A percentile compares a stretch with the other conserved stretches of the same genome.
Evolutionary conservation across 1,140 invertebrate species (phyloP).

Genomic region (Hycleus phaleratus): DNA sequence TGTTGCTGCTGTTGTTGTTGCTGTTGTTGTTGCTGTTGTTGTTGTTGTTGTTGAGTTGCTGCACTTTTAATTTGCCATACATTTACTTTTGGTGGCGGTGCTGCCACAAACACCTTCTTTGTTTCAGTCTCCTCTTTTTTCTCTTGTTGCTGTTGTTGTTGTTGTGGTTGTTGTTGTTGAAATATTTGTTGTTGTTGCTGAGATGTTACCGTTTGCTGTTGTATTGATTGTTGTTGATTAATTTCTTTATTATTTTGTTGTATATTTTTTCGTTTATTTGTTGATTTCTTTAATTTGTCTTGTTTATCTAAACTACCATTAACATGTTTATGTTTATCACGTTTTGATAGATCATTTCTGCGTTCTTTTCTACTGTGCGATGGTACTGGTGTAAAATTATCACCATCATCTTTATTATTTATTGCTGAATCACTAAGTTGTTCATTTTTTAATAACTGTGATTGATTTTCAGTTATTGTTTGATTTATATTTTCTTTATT

Average conservation of each 20-base stretch:
- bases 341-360: slow-evolving; percentile 37
- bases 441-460: slow-evolving; percentile 13
- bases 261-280: slow-evolving; percentile 23
- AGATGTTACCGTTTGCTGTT: slow-evolving; percentile 7
- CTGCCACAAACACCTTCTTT: slow-evolving; percentile 52
- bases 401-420: slow-evolving; percentile 40
- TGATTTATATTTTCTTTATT: slow-evolving; percentile 29
- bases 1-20: too few species aligned
- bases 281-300: slow-evolving; percentile 9
- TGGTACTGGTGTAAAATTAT: slow-evolving; percentile 44
- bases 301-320: slow-evolving; percentile 19
- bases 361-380: slow-evolving; percentile 45
- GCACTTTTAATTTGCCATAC: slow-evolving; percentile 48
- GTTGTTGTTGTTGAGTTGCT: background rate
- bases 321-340: slow-evolving; percentile 25
- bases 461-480: slow-evolving; percentile 15
- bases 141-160: slow-evolving; percentile 26
- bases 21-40: too few species aligned
- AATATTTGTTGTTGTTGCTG: slow-evolving; percentile 15
- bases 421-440: slow-evolving; percentile 13
- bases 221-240: slow-evolving; percentile 16
- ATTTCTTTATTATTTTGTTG: slow-evolving; percentile 18
- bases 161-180: slow-evolving; percentile 23
- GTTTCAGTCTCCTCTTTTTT: slow-evolving; percentile 35
- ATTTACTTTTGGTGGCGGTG: slow-evolving; percentile 53